Percentiles rank a stretch among this genome's conserved stretches.
These are phyloP conservation scores for Brachyrhaphis roseni DNA, from an alignment of 2,797 vertebrate genomes.

Conservation along the genomic window DNA sequence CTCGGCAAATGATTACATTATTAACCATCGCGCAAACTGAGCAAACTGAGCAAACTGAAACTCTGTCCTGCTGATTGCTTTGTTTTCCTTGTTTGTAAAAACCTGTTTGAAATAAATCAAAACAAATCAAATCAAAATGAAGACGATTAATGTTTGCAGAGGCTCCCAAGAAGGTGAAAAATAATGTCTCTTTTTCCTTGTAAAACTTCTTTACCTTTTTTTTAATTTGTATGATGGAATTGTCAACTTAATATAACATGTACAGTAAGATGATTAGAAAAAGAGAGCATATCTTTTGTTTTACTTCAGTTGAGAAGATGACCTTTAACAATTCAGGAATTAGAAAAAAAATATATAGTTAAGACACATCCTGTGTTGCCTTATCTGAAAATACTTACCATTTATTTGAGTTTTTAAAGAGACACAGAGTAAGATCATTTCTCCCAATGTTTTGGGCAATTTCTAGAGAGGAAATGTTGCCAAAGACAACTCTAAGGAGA, in stretches of 20 bases:
- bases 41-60: conserved; percentile 25
- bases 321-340: not conserved
- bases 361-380: not conserved
- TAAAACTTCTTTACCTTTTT: not conserved
- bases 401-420: conserved; percentile 16
- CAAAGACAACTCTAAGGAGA: conserved; percentile 59
- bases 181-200: conserved; percentile 7
- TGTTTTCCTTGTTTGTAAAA: no score
- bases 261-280: not conserved
- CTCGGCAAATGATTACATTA: conserved; percentile 67
- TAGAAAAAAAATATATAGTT: not conserved
- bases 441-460: conserved; percentile 50
- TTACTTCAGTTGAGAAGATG: not conserved
- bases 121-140: conserved; percentile 5
- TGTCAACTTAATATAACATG: not conserved
- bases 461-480: conserved; percentile 56
- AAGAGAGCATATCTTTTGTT: not conserved
- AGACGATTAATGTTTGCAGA: conserved; percentile 35
- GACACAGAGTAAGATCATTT: conserved; percentile 43
- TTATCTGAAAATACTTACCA: not conserved
- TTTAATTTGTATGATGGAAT: not conserved
- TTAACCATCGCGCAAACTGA: conserved; percentile 48
- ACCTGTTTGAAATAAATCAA: no score
- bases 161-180: conserved; percentile 8
- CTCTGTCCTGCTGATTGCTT: no score